Evolutionary conservation across 2,797 vertebrate species (phyloP).

Genomic region (Limnodromus scolopaceus): DNA sequence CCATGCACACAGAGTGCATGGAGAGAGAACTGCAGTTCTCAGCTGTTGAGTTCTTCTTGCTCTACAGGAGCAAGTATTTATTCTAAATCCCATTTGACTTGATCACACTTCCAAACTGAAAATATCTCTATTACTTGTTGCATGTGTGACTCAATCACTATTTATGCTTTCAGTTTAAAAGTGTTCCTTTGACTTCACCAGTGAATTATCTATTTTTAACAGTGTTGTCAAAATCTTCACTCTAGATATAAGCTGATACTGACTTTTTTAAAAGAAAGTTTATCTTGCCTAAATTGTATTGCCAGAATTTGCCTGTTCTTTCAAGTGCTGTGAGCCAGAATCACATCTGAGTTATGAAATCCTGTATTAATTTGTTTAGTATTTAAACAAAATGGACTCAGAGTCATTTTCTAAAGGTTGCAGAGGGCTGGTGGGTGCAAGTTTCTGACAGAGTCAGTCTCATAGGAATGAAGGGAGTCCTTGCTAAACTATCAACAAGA

Average conservation of each 20-base stretch:
- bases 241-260: background rate
- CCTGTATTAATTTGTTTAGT: background rate
- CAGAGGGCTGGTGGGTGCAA: background rate
- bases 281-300: background rate
- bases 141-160: background rate
- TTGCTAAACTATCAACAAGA: background rate
- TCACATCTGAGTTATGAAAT: background rate
- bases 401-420: background rate
- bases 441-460: background rate
- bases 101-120: constrained; percentile 15
- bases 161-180: background rate
- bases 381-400: background rate
- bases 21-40: background rate
- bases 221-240: background rate
- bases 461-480: background rate
- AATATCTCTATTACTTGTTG: constrained; percentile 9
- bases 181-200: background rate
- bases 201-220: background rate
- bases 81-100: background rate
- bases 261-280: background rate
- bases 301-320: background rate
- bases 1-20: background rate
- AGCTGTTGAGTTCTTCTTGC: background rate
- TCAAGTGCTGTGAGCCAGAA: background rate
- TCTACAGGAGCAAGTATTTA: background rate